These are phyloP conservation scores for Pristiophorus japonicus DNA, from an alignment of 2,113 vertebrate species.

Conservation along the genomic window DNA sequence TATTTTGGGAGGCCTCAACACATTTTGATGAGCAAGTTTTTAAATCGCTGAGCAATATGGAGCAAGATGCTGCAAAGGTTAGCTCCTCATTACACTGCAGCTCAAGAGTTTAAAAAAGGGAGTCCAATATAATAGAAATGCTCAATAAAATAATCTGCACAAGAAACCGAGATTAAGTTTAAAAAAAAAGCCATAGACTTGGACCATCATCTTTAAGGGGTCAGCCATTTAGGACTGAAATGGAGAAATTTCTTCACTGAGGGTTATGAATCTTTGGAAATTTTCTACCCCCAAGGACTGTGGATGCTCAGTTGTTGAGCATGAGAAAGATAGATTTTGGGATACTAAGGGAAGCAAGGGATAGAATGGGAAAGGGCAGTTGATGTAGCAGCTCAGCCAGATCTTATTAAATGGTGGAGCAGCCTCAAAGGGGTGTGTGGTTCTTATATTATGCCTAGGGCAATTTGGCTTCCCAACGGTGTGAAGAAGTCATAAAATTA, in stretches of 20 bases:
- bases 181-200: background rate
- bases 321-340: too few relatives aligned
- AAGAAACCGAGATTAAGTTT: background rate
- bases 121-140: background rate
- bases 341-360: background rate
- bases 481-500: background rate
- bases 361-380: background rate
- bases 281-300: too few relatives aligned
- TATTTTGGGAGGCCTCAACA: too few relatives aligned
- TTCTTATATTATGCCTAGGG: background rate
- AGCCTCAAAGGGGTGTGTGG: background rate
- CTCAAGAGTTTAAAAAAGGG: background rate
- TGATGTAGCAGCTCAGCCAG: background rate
- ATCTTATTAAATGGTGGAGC: background rate
- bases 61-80: background rate
- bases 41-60: background rate
- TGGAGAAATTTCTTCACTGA: background rate
- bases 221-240: background rate
- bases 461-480: background rate
- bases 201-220: background rate
- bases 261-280: too few relatives aligned
- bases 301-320: too few relatives aligned
- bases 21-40: background rate
- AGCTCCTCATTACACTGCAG: background rate
- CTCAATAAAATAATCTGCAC: background rate